phyloP scores from a whole-genome alignment of 2,797 vertebrate species.

The Avahi laniger region DNA sequence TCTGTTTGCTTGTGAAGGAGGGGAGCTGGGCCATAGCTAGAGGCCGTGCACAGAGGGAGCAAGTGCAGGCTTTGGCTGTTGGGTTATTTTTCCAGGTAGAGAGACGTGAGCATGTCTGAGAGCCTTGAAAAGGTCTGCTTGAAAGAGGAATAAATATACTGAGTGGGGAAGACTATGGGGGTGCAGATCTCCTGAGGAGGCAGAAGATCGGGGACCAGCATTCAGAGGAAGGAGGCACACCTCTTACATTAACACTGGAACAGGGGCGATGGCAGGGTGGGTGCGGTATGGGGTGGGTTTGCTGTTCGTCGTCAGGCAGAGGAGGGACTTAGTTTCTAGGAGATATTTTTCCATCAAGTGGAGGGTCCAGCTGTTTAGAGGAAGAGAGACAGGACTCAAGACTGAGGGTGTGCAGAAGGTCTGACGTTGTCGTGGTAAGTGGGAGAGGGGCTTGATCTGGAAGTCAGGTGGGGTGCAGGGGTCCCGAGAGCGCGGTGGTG shows the following conservation, averaged over 20 bases:
- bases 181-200: not conserved
- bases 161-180: fast-evolving
- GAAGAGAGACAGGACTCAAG: not conserved
- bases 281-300: not conserved
- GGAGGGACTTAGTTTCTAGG: not conserved
- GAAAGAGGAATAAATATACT: not conserved
- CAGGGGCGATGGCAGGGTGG: not conserved
- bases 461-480: not conserved
- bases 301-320: not conserved
- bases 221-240: not conserved
- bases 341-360: not conserved
- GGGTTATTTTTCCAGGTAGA: not conserved
- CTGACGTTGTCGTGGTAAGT: not conserved
- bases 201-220: not conserved
- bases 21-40: fast-evolving
- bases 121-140: not conserved
- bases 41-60: fast-evolving
- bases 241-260: too few relatives aligned
- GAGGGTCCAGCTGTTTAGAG: not conserved
- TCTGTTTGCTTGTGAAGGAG: not conserved
- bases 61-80: not conserved
- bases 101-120: not conserved
- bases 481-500: too few relatives aligned
- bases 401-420: not conserved
- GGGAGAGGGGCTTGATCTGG: not conserved